Evolutionary conservation across 2,888 invertebrate species (phyloP), one percentile per base, ranked within the genome.

Genomic region (Ecliptopera silaceata): DNA sequence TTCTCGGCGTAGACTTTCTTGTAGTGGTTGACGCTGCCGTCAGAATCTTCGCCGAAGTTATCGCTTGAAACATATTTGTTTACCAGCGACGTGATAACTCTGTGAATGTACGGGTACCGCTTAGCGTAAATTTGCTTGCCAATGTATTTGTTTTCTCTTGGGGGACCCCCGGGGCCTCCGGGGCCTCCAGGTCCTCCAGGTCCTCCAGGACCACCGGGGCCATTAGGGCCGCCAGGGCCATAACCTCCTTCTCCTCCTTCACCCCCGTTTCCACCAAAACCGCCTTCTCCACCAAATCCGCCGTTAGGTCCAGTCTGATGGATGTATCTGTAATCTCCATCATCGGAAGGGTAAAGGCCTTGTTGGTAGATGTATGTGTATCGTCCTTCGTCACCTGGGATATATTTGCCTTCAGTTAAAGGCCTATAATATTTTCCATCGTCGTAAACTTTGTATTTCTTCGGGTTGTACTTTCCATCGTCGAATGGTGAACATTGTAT

Each of bases 321-420:
- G 0, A 89, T 80, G 63, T 92, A 93, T 56, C 91, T 83, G 11
- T 92, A 92, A 43, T 88, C 83, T n/a, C 88, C 88, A n/a, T 91
- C 91, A 49, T 78, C 82, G 22, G 69, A 76, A 1, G 80, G 84
- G 44, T 84, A 84, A n/a, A 84, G 61, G 0, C 79, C 79, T 59
- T 82, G 81, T 39, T 76, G 69, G 36, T 86, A 86, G 32, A 90
- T 82, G 45, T 93, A 92, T 0, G 81, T 83, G 67, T 93, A 93
- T 66, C 79, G 86, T 8, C 93, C 93, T 60, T 92, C 92, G 38
- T 92, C 85, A 1, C 92, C 88, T 0, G 90, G 92, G 15, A 85
- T 62, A 63, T 93, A 94, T 72, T 91, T 92, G 1, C 93, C 93
- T 65, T 91, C 90, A 13, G 79, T 75, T 49, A 73, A 48, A 0